Evolutionary conservation across 1,140 invertebrate genomes (phyloP).

Genomic region (Linepithema humile): DNA sequence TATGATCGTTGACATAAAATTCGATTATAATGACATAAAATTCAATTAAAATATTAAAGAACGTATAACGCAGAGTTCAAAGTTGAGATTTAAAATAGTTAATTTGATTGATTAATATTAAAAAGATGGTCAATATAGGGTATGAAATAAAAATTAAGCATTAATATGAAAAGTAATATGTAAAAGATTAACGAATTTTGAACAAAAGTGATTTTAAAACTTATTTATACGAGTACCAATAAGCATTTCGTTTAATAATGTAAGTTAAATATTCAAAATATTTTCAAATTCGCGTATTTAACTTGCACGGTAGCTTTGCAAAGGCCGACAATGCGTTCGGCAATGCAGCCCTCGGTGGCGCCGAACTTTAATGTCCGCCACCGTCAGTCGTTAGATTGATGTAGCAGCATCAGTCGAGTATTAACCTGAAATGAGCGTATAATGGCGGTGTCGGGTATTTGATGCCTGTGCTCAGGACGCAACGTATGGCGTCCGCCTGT

Average conservation of each 20-base stretch:
- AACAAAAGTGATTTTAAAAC: background rate
- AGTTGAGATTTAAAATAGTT: background rate
- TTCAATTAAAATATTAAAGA: conserved; percentile 11
- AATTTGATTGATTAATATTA: too few relatives aligned
- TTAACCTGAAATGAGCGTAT: conserved; percentile 73
- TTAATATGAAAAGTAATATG: too few relatives aligned
- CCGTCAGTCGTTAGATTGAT: conserved; percentile 69
- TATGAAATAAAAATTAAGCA: too few relatives aligned
- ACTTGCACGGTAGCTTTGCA: conserved; percentile 46
- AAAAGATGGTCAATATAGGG: too few relatives aligned
- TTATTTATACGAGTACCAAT: background rate
- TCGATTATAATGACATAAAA: conserved; percentile 5
- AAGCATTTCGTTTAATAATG: background rate
- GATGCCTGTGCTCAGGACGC: conserved; percentile 63
- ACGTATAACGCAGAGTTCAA: background rate
- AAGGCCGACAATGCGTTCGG: conserved; percentile 53
- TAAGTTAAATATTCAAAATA: conserved; percentile 5
- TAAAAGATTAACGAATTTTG: too few relatives aligned
- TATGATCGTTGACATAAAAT: background rate
- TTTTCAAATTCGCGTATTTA: conserved; percentile 50
- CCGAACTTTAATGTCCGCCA: conserved; percentile 63
- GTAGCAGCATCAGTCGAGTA: conserved; percentile 69
- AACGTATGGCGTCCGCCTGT: conserved; percentile 61
- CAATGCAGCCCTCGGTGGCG: conserved; percentile 40
- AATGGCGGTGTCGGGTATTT: conserved; percentile 71